Conservation (phyloP, 2,797 vertebrate species). For the Bufotes viridis region DNA sequence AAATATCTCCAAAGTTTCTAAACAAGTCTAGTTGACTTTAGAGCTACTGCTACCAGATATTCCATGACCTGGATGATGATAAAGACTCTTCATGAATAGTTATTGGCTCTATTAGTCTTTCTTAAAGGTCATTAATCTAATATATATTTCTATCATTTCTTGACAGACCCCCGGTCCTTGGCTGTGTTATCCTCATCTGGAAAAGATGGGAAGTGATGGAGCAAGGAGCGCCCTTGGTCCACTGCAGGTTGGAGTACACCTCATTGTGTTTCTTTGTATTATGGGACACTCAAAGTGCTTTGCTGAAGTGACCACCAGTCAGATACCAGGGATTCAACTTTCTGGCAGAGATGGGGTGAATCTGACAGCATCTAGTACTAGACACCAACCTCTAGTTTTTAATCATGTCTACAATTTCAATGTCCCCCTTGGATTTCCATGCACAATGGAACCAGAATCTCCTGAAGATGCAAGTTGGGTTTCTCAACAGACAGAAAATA, state of each 20-base stretch:
- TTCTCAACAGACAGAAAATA: conserved; percentile 86
- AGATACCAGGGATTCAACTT: conserved; percentile 59
- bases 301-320: conserved; percentile 80
- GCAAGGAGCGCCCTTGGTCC: conserved; percentile 73
- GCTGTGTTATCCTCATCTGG: conserved; percentile 60
- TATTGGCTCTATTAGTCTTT: too few species aligned
- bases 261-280: conserved; percentile 73
- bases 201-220: conserved; percentile 75
- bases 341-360: conserved; percentile 71
- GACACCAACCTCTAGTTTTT: conserved; percentile 88
- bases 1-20: not conserved
- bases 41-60: not conserved
- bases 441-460: conserved; percentile 82
- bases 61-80: not conserved
- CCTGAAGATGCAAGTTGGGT: conserved; percentile 70
- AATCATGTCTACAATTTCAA: conserved; percentile 98
- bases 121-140: not conserved
- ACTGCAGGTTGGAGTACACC: conserved; percentile 74
- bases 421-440: conserved; percentile 89
- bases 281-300: conserved; percentile 75
- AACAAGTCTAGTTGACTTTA: not conserved
- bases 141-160: conserved; percentile 1
- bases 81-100: not conserved
- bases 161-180: conserved; percentile 47
- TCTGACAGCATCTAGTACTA: conserved; percentile 72